Evolutionary conservation across 1,140 invertebrate genomes (phyloP), one percentile per base, ranked within the genome.

Genomic region (Bombyx mori): DNA sequence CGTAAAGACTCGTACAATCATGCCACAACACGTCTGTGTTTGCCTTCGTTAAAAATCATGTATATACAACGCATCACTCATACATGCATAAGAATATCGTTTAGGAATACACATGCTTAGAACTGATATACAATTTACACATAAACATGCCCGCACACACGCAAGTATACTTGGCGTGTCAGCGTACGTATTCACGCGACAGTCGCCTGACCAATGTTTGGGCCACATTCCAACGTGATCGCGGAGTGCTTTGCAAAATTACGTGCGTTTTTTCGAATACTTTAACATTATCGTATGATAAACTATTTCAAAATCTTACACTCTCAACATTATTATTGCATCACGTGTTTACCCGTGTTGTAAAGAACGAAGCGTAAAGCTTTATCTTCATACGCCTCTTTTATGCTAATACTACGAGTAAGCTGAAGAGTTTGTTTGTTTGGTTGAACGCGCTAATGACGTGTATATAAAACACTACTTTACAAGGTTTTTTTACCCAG

Each of bases 141-240:
- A 69, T 57, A 50, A 63, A 59, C 61, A 69, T 67, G 62, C 70
- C 63, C 71, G 76, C 77, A 71, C 48, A 44, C 55, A 46, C 8
- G 48, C 49, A 6, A 44, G 26, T 59, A 26, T 56, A 35, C 8
- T 48, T 47, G 35, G 22, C 26, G 8, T 71, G 66, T 73, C 71
- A 71, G 73, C 56, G 71, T 65, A 54, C 57, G 60, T 62, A 48
- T 73, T 73, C 79, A 79, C 76, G 79, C 69, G 72, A 63, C 62
- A 65, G 52, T 57, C 70, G 71, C 65, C 63, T 79, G 80, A 83
- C 79, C 75, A 70, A 71, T 72, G 73, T 73, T 35, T 35, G 26
- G 26, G 4, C 71, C 68, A 78, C 78, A 81, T 80, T 81, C 78
- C 73, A 61, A 64, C 65, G 71, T 74, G 65, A 68, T 73, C 71